These are phyloP conservation scores for Meriones psammophilus DNA, from an alignment of 2,797 vertebrate species.

Conservation along the genomic window DNA sequence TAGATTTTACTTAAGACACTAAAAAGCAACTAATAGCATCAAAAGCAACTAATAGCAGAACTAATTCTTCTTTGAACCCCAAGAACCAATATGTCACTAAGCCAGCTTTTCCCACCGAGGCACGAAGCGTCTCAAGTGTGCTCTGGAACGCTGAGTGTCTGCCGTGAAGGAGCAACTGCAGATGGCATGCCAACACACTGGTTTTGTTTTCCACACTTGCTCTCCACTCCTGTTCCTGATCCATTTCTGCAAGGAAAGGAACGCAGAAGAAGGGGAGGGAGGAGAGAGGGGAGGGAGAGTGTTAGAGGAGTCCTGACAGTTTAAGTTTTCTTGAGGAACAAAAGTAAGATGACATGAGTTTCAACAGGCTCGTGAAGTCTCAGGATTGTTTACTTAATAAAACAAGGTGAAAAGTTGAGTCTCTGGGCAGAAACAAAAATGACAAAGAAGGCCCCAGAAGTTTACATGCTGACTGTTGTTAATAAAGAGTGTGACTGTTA, in stretches of 20 bases:
- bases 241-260: background rate
- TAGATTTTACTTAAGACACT: conserved; percentile 37
- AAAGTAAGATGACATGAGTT: conserved; percentile 25
- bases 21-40: conserved; percentile 13
- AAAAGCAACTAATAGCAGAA: conserved; percentile 28
- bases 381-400: conserved; percentile 8
- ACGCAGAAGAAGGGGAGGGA: background rate
- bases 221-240: background rate
- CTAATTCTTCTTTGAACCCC: background rate
- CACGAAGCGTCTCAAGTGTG: background rate
- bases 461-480: background rate
- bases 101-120: background rate
- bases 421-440: conserved; percentile 28
- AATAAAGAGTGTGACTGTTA: background rate
- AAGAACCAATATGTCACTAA: background rate
- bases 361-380: background rate
- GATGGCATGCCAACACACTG: background rate
- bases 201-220: background rate
- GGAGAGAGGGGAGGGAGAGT: too few relatives aligned
- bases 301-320: conserved; percentile 17
- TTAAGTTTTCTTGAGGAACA: background rate
- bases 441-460: background rate
- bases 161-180: background rate
- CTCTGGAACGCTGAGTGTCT: background rate
- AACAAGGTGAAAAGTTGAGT: conserved; percentile 4